Evolutionary conservation across 2,888 invertebrate species (phyloP).

Genomic region (Callinectes sapidus): DNA sequence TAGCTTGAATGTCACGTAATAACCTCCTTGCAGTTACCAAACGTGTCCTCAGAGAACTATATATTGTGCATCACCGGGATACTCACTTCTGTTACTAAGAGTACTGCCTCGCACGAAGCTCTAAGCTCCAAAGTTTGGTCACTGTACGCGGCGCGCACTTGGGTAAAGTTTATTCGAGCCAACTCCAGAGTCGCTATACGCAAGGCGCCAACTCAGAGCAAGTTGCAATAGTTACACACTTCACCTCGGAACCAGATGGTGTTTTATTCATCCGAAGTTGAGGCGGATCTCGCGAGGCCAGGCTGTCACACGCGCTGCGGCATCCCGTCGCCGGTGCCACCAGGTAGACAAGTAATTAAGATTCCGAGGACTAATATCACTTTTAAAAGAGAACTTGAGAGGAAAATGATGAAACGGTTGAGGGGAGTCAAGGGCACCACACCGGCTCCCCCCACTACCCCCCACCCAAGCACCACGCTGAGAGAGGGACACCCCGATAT

Average conservation of each 20-base stretch:
- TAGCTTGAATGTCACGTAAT: too few species aligned
- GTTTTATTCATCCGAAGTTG: not conserved
- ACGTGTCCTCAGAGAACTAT: too few species aligned
- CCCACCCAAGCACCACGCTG: not conserved
- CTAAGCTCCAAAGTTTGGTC: too few species aligned
- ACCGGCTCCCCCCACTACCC: not conserved
- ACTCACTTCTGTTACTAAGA: too few species aligned
- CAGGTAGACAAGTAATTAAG: not conserved
- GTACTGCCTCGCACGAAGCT: too few species aligned
- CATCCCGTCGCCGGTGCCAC: not conserved
- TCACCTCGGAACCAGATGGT: not conserved
- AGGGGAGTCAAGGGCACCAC: not conserved
- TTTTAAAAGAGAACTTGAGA: not conserved
- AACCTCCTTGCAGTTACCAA: too few species aligned
- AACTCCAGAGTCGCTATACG: not conserved
- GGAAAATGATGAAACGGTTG: not conserved
- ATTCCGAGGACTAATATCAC: not conserved
- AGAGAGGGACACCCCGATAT: not conserved
- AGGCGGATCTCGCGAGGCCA: not conserved
- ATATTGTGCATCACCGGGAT: too few species aligned
- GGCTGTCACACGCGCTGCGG: not conserved
- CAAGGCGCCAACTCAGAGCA: not conserved
- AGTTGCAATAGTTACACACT: not conserved
- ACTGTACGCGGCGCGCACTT: too few species aligned
- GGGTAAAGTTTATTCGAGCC: not conserved